These are phyloP conservation scores for Adoxophyes honmai DNA, from an alignment of 1,140 invertebrate genomes.

Conservation along the genomic window DNA sequence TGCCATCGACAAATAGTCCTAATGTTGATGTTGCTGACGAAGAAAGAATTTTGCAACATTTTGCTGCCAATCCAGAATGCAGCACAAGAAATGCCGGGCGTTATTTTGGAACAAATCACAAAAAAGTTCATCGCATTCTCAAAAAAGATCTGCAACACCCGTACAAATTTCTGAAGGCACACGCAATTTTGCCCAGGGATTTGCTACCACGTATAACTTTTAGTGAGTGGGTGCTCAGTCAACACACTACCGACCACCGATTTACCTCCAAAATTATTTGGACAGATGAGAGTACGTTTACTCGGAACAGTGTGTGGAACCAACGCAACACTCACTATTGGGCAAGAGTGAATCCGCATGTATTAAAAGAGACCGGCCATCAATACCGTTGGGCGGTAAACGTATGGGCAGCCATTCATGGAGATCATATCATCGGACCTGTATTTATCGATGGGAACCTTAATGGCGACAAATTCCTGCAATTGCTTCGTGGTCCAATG, in stretches of 20 bases:
- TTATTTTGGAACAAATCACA: constrained; percentile 14
- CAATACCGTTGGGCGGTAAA: not conserved
- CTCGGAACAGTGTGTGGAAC: constrained; percentile 17
- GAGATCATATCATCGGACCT: not conserved
- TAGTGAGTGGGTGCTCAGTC: constrained; percentile 4
- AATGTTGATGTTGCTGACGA: too few species aligned
- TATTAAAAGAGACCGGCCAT: not conserved
- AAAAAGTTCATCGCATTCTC: constrained; percentile 17
- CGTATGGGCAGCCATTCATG: not conserved
- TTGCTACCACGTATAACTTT: not conserved
- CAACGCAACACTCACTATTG: constrained; percentile 11
- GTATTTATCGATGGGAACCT: not conserved
- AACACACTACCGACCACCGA: not conserved
- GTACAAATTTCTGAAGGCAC: constrained; percentile 17
- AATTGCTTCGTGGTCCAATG: not conserved
- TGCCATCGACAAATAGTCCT: too few species aligned
- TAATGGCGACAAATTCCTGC: not conserved
- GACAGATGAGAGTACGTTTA: constrained; percentile 21
- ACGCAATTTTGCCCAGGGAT: constrained; percentile 16
- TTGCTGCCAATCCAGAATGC: too few species aligned
- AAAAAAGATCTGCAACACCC: constrained; percentile 11
- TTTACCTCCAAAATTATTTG: constrained; percentile 19
- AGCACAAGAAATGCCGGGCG: too few species aligned
- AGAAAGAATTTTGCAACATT: too few species aligned
- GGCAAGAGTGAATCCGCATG: constrained; percentile 15